Evolutionary conservation across 2,797 vertebrate genomes (phyloP), one percentile per base, ranked within the genome.

Genomic region (Pteronotus mesoamericanus): DNA sequence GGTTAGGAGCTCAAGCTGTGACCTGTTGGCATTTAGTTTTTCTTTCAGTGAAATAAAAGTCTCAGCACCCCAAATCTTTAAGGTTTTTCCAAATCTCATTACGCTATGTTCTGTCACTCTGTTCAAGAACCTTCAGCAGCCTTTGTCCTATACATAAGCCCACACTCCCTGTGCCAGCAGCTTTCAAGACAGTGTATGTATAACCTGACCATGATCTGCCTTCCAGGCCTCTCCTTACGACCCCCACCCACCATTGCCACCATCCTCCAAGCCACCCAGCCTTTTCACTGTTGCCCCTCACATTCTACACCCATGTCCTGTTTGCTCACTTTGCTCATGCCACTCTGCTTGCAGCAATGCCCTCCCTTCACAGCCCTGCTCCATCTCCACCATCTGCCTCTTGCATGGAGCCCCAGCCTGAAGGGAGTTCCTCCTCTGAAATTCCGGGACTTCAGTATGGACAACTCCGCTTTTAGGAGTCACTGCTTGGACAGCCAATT

Each of bases 261-360:
- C 21, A 24, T 39, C 64, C n/a, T 57, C 77, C 61, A 18, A 26
- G 87, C 29, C 16, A 19, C 10, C 46, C 44, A 44, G 14, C n/a
- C 66, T 46, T 53, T 42, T 19, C 14, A 53, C 26, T 6, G 5
- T 5, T 29, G 72, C 34, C 34, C 59, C 39, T 18, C 5, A 16
- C 9, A 2, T 14, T 24, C 72, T n/a, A 22, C 2, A 2, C 29
- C 48, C 39, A 24, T 0, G 10, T 39, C 80, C 80, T 32, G 57
- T 24, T 59, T 32, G 55, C 14, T 51, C 69, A 21, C 24, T 55
- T 32, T 1, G 0, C 44, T 11, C 79, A 18, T 1, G 5, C 68
- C 69, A 3, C 74, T 19, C 92, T 34, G 21, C 37, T 14, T 26
- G 15, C 37, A 6, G 0, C 1, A 5, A 26, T 5, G 19, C 2